Conservation (phyloP, 1,140 invertebrate genomes). For the Triops cancriformis region DNA sequence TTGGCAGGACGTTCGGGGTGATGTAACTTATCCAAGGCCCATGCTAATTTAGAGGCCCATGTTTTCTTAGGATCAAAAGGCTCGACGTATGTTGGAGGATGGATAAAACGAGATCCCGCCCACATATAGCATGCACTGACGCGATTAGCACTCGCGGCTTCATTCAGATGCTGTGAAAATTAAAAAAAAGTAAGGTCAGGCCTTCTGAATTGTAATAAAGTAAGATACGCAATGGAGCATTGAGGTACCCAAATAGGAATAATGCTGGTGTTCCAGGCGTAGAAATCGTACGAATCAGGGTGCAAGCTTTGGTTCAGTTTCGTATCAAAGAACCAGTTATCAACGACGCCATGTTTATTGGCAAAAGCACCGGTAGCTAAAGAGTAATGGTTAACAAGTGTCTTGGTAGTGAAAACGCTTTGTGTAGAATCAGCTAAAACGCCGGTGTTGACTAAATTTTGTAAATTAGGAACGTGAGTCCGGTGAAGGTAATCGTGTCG, state of each 20-base stretch:
- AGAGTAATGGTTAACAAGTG: neutral
- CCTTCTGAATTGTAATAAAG: neutral
- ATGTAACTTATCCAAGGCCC: conserved; percentile 28
- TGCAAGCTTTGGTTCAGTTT: neutral
- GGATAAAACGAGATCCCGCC: conserved; percentile 15
- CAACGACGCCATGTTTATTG: neutral
- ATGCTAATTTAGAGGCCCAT: conserved; percentile 29
- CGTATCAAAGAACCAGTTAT: neutral
- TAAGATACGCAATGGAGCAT: neutral
- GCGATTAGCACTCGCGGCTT: neutral
- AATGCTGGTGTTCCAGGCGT: neutral
- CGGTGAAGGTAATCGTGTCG: neutral
- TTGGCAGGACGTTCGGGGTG: conserved; percentile 29
- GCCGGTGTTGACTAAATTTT: neutral
- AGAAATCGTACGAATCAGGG: neutral
- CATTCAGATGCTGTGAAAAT: neutral
- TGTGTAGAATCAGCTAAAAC: neutral
- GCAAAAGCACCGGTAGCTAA: neutral
- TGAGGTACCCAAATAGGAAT: neutral
- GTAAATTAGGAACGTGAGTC: neutral
- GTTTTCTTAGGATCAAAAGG: neutral
- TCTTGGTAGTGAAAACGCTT: neutral
- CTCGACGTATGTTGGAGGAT: conserved; percentile 24
- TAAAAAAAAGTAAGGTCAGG: neutral
- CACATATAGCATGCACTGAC: conserved; percentile 23